phyloP scores from a whole-genome alignment of 2,113 vertebrate genomes.

The Tetrao urogallus region DNA sequence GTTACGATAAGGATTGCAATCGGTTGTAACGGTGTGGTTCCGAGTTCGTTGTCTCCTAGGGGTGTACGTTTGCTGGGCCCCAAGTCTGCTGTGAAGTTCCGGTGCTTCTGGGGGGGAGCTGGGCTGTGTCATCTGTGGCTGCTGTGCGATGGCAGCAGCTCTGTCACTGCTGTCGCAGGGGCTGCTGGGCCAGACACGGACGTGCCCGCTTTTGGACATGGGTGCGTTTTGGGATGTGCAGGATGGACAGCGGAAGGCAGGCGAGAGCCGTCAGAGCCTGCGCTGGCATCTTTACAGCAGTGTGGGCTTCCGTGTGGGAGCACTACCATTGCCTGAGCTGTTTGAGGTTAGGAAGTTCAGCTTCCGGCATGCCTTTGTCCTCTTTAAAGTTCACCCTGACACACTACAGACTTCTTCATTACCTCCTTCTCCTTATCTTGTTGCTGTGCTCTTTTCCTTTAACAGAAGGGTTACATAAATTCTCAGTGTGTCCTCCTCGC shows the following conservation, averaged over 20 bases:
- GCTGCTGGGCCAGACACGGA: no score
- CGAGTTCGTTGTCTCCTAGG: neutral
- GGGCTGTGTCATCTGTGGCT: neutral
- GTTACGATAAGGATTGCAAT: neutral
- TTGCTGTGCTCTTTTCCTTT: neutral
- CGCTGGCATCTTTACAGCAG: no score
- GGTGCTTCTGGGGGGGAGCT: neutral
- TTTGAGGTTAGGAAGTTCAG: neutral
- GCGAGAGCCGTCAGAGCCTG: neutral
- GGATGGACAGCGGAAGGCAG: neutral
- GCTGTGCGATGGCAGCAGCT: neutral
- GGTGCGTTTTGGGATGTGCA: neutral
- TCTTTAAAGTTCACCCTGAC: neutral
- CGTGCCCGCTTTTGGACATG: neutral
- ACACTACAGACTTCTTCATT: neutral
- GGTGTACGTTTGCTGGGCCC: accelerated
- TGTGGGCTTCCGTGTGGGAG: no score
- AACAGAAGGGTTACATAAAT: neutral
- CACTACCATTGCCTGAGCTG: accelerated
- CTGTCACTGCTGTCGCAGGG: no score
- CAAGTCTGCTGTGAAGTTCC: neutral
- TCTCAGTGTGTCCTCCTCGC: neutral
- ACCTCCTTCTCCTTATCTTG: neutral
- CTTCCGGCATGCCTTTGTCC: neutral
- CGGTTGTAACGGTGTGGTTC: neutral